phyloP scores from a whole-genome alignment of 2,113 vertebrate genomes.

The Casuarius casuarius region DNA sequence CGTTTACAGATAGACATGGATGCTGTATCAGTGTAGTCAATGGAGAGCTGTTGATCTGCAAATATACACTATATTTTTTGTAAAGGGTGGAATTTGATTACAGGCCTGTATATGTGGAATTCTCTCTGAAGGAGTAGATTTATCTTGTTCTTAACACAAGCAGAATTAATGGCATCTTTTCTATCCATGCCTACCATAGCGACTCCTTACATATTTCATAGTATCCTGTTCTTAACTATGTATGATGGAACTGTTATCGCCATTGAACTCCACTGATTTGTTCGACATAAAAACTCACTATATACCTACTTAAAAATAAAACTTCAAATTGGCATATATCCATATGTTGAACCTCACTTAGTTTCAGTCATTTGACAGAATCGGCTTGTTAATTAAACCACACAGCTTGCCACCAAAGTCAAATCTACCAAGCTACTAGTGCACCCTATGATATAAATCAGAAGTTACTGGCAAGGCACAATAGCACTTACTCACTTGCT shows the following conservation, averaged over 20 bases:
- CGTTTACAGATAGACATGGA: not conserved
- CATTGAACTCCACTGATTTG: not conserved
- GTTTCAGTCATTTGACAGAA: not conserved
- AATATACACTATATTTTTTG: not conserved
- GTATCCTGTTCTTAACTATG: not conserved
- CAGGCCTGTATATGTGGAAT: not conserved
- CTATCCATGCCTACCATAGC: not conserved
- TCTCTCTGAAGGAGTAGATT: not conserved
- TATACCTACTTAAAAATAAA: not conserved
- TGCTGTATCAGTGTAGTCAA: not conserved
- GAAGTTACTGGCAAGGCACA: constrained; percentile 19
- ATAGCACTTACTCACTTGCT: constrained; percentile 1
- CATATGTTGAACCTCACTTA: not conserved
- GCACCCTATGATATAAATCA: not conserved
- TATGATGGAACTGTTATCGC: not conserved
- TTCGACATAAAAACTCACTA: not conserved
- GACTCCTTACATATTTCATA: not conserved
- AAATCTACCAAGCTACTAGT: not conserved
- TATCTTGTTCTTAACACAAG: not conserved
- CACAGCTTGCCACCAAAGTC: not conserved
- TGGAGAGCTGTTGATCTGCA: not conserved
- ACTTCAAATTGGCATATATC: not conserved
- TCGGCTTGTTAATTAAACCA: constrained; percentile 41
- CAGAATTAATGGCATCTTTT: not conserved
- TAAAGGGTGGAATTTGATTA: not conserved